Percentiles rank a stretch among this genome's conserved stretches.
Evolutionary conservation across 2,113 vertebrate genomes (phyloP).

Genomic region (Prunella fulvescens): DNA sequence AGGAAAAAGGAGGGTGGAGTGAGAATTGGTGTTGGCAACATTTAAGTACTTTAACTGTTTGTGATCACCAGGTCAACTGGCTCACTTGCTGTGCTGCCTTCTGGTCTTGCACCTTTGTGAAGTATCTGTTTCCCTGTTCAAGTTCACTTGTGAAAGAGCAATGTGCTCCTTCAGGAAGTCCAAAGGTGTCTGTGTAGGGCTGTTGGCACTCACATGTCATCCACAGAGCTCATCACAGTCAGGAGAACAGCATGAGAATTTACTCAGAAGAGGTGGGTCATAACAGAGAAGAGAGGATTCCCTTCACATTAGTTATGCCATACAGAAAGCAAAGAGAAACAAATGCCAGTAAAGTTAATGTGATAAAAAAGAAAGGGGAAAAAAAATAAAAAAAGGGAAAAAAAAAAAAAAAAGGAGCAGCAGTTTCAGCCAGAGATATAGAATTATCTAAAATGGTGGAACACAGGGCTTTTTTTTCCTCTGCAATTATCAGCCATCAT

Average conservation of each 20-base stretch:
- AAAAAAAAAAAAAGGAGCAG: not conserved
- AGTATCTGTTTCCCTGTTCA: not conserved
- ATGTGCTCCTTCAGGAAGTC: constrained; percentile 18
- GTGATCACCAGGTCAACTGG: constrained; percentile 8
- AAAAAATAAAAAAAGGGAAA: not conserved
- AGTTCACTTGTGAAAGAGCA: constrained; percentile 6
- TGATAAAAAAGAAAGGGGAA: not conserved
- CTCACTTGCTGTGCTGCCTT: not conserved
- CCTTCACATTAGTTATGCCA: constrained; percentile 67
- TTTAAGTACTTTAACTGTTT: not conserved
- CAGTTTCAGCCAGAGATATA: constrained; percentile 66
- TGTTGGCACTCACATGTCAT: constrained; percentile 52
- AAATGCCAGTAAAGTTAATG: constrained; percentile 71
- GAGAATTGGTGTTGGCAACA: constrained; percentile 1
- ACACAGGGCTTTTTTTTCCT: constrained; percentile 70
- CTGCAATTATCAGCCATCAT: constrained; percentile 74
- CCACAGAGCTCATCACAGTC: constrained; percentile 21
- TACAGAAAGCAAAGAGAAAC: constrained; percentile 69
- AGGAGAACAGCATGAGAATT: constrained; percentile 11
- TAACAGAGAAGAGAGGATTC: constrained; percentile 28
- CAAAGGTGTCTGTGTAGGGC: constrained; percentile 15
- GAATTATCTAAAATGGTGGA: constrained; percentile 61
- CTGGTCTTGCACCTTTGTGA: constrained; percentile 17
- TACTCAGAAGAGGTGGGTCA: constrained; percentile 23
- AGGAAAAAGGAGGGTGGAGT: constrained; percentile 5